phyloP scores from a whole-genome alignment of 2,797 vertebrate genomes.

The Champsocephalus gunnari region DNA sequence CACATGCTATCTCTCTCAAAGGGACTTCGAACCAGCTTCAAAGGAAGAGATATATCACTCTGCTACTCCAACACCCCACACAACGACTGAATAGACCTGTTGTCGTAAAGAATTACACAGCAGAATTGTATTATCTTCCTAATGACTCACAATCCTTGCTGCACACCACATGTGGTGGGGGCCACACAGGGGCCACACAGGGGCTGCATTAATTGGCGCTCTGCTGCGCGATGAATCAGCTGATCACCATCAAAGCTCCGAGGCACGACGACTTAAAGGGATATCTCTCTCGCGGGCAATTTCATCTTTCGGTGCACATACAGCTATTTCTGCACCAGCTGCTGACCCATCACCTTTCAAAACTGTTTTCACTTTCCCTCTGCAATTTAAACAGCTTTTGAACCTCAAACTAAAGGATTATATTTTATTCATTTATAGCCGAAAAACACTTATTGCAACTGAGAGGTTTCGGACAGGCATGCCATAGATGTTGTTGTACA shows the following conservation, averaged over 20 bases:
- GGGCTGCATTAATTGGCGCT: conserved; percentile 57
- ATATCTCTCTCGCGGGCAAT: neutral
- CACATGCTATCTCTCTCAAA: conserved; percentile 7
- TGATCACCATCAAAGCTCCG: conserved; percentile 16
- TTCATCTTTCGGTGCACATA: neutral
- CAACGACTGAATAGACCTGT: neutral
- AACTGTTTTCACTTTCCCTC: neutral
- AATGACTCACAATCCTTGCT: conserved; percentile 29
- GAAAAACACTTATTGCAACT: neutral
- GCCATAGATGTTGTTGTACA: neutral
- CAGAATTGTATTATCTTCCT: conserved; percentile 20
- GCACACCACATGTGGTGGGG: neutral
- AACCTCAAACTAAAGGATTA: neutral
- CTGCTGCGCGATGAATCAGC: conserved; percentile 26
- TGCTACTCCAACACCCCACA: neutral
- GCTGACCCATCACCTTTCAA: neutral
- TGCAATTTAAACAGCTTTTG: neutral
- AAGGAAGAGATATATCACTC: conserved; percentile 34
- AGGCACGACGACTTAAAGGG: conserved; percentile 1
- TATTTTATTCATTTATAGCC: neutral
- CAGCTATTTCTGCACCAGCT: fast-evolving
- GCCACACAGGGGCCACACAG: conserved; percentile 21
- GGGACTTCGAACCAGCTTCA: neutral
- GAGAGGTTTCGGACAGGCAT: neutral
- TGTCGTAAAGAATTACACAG: conserved; percentile 13